Percentiles rank a stretch among this genome's conserved stretches.
phyloP scores from a whole-genome alignment of 2,113 vertebrate species.

The Clarias magur region DNA sequence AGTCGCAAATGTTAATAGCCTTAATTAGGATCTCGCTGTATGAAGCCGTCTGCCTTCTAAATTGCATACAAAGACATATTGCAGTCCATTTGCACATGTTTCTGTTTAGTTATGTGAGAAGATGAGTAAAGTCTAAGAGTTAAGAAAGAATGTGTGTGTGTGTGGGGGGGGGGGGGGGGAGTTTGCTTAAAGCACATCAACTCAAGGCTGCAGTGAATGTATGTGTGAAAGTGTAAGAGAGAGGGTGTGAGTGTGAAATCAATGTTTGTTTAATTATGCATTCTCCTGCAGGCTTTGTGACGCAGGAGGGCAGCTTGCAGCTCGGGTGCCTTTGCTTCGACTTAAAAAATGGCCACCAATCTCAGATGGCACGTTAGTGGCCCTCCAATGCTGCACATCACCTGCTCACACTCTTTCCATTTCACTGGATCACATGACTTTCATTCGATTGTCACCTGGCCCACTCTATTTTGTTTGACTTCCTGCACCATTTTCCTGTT shows the following conservation, averaged over 20 bases:
- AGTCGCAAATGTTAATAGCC: background rate
- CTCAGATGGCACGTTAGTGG: constrained; percentile 97
- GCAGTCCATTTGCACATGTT: background rate
- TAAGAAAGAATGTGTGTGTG: background rate
- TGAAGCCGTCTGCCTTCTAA: background rate
- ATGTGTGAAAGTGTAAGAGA: constrained; percentile 30
- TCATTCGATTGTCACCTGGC: constrained; percentile 48
- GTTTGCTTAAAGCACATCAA: background rate
- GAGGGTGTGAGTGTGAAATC: constrained; percentile 69
- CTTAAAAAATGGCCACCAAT: constrained; percentile 95
- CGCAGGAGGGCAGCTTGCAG: constrained; percentile 85
- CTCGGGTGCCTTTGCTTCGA: constrained; percentile 95
- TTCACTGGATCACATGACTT: constrained; percentile 72
- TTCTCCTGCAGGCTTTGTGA: constrained; percentile 86
- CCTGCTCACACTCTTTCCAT: constrained; percentile 83
- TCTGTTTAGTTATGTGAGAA: background rate
- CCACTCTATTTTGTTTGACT: constrained; percentile 48
- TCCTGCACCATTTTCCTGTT: constrained; percentile 68
- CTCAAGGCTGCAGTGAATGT: constrained; percentile 13
- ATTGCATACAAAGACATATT: background rate
- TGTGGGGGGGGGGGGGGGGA: background rate
- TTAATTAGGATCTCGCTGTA: background rate
- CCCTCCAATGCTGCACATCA: constrained; percentile 99
- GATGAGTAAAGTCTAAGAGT: background rate
- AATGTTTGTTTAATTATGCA: constrained; percentile 83